Conservation (phyloP, 2,888 invertebrate genomes). For the Miltochrista miniata region DNA sequence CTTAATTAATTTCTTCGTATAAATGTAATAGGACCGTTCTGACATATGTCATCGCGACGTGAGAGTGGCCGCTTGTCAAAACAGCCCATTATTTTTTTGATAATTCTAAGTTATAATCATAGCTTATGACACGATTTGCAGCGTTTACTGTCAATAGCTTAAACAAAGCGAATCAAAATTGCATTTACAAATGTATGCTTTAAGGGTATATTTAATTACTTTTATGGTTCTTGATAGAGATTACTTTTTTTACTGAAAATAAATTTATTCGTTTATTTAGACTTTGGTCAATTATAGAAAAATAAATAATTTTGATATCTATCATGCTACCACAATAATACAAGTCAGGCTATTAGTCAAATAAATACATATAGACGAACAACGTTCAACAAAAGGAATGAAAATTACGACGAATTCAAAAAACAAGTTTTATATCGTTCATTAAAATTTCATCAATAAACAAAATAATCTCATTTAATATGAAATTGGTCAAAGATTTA, state of each 20-base stretch:
- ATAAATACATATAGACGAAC: conserved; percentile 66
- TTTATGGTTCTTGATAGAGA: conserved; percentile 53
- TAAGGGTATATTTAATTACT: conserved; percentile 47
- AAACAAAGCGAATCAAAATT: conserved; percentile 54
- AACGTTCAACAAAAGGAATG: conserved; percentile 48
- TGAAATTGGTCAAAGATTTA: conserved; percentile 52
- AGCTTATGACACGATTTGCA: too few relatives aligned
- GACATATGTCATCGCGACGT: too few relatives aligned
- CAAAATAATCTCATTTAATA: conserved; percentile 74
- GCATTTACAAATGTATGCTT: conserved; percentile 71
- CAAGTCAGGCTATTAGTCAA: conserved; percentile 72
- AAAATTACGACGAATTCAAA: conserved; percentile 34
- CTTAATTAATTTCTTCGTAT: background rate
- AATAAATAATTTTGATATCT: conserved; percentile 38
- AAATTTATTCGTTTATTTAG: conserved; percentile 26
- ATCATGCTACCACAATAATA: conserved; percentile 71
- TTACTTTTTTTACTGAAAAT: conserved; percentile 68
- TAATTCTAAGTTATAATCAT: too few relatives aligned
- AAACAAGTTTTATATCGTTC: conserved; percentile 20
- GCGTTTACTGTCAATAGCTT: conserved; percentile 51
- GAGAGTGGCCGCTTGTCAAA: too few relatives aligned
- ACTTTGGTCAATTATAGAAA: conserved; percentile 37
- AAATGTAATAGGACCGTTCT: too few relatives aligned
- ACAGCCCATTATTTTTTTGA: too few relatives aligned
- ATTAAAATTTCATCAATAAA: conserved; percentile 63